These are phyloP conservation scores for Eptatretus burgeri DNA, from an alignment of 2,113 vertebrate genomes.

Conservation along the genomic window DNA sequence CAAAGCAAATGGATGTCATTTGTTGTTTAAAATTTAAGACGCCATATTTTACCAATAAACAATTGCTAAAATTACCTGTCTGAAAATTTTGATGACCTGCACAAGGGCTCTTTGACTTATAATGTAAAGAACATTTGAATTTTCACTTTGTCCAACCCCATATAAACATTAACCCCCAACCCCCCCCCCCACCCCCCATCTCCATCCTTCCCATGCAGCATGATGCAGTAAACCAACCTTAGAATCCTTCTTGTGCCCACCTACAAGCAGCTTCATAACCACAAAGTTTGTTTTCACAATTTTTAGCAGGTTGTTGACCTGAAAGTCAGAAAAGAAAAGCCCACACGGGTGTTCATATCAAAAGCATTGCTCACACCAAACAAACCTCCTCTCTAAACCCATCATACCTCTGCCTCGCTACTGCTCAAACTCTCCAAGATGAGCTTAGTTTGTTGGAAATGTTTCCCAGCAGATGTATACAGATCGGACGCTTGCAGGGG, in stretches of 20 bases:
- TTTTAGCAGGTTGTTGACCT: conserved; percentile 76
- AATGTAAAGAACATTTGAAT: too few species aligned
- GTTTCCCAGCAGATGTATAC: conserved; percentile 88
- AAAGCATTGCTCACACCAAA: conserved; percentile 2
- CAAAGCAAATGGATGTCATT: too few species aligned
- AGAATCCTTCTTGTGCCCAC: conserved; percentile 88
- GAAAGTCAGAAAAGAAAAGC: conserved; percentile 10
- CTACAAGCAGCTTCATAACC: conserved; percentile 80
- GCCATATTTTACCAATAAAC: too few species aligned
- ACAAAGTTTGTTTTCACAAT: conserved; percentile 96
- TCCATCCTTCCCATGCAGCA: too few species aligned
- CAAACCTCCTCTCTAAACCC: background rate
- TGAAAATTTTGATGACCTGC: too few species aligned
- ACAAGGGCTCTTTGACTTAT: too few species aligned
- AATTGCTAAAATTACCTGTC: too few species aligned
- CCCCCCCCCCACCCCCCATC: too few species aligned
- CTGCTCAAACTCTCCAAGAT: conserved; percentile 77
- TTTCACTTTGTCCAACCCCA: too few species aligned
- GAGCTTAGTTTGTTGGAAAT: conserved; percentile 93
- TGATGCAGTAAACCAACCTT: conserved; percentile 26
- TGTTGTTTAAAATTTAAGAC: too few species aligned
- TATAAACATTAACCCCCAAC: too few species aligned
- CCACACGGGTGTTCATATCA: background rate
- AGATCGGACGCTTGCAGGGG: conserved; percentile 75
- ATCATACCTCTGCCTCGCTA: conserved; percentile 37